These are phyloP conservation scores for Cottus gobio DNA, from an alignment of 2,113 vertebrate genomes.

Conservation along the genomic window DNA sequence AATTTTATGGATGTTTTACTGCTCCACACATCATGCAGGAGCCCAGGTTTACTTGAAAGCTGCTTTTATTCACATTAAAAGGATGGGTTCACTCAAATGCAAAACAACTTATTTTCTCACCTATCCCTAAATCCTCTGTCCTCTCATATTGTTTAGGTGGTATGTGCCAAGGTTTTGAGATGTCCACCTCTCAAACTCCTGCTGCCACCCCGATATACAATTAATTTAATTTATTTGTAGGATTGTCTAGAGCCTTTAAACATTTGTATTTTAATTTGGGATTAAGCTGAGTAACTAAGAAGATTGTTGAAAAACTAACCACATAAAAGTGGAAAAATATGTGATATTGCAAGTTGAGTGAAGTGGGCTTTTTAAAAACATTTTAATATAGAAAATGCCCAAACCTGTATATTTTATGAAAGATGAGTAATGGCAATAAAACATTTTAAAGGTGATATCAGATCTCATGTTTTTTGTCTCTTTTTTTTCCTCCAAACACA, in stretches of 20 bases:
- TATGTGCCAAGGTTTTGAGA: neutral
- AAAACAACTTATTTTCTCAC: neutral
- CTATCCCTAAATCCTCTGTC: neutral
- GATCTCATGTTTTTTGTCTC: neutral
- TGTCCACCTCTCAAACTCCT: neutral
- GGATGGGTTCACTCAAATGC: neutral
- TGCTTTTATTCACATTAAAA: constrained; percentile 9
- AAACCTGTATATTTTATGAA: neutral
- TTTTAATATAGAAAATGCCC: neutral
- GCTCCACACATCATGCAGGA: constrained; percentile 3
- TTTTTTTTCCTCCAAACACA: neutral
- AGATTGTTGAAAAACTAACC: neutral
- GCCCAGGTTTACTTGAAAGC: constrained; percentile 15
- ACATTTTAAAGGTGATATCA: neutral
- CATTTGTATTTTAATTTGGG: neutral
- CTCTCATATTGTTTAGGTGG: neutral
- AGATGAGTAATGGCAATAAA: constrained; percentile 25
- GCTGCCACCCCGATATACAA: neutral
- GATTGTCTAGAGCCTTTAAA: neutral
- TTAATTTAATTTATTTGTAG: neutral
- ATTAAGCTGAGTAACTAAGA: neutral
- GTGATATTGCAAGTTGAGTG: neutral
- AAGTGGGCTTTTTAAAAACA: neutral
- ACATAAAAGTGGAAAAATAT: neutral
- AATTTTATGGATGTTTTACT: constrained; percentile 24